phyloP scores from a whole-genome alignment of 2,888 invertebrate genomes.

The Gerosis bhagava region DNA sequence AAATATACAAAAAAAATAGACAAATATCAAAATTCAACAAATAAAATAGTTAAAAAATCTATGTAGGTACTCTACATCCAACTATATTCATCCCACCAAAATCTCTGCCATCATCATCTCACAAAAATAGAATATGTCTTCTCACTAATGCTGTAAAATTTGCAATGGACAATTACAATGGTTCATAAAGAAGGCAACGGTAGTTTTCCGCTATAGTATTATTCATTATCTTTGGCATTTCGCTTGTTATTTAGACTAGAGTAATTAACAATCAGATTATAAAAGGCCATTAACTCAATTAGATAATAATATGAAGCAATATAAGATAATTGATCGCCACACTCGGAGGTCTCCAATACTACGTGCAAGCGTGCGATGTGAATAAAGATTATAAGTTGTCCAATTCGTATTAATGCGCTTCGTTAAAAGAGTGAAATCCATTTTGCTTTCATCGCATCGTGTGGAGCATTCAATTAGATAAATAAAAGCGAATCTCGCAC shows the following conservation, averaged over 20 bases:
- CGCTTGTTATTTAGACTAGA: conserved; percentile 15
- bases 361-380: neutral
- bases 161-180: conserved; percentile 7
- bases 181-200: conserved; percentile 1
- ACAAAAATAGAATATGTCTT: too few relatives aligned
- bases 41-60: too few relatives aligned
- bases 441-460: conserved; percentile 37
- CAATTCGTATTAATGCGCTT: conserved; percentile 25
- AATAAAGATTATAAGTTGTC: conserved; percentile 2
- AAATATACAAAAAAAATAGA: too few relatives aligned
- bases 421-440: conserved; percentile 25
- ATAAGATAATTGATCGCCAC: conserved; percentile 9
- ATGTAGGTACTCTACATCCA: too few relatives aligned
- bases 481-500: conserved; percentile 51
- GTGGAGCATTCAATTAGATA: conserved; percentile 36
- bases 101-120: too few relatives aligned
- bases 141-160: too few relatives aligned
- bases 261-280: conserved; percentile 17
- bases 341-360: neutral
- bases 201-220: conserved; percentile 10
- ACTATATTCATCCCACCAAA: too few relatives aligned
- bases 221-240: too few relatives aligned
- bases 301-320: conserved; percentile 7
- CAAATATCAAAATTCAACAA: too few relatives aligned
- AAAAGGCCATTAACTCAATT: conserved; percentile 9